Conservation (phyloP, 2,888 invertebrate genomes). For the Melanchra persicariae region DNA sequence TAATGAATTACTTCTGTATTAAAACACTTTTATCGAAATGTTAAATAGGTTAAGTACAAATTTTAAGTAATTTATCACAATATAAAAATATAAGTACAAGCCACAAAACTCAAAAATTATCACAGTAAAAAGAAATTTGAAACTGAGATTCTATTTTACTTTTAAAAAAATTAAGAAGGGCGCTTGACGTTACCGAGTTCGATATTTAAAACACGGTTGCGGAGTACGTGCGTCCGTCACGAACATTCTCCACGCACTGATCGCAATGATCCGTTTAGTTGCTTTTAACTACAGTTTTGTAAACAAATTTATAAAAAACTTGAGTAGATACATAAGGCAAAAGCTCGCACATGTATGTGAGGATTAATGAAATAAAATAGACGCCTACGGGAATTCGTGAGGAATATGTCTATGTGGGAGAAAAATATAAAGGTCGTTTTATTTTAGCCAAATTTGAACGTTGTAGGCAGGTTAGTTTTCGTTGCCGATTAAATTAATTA, state of each 20-base stretch:
- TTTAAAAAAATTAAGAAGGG: constrained; percentile 25
- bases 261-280: constrained; percentile 1
- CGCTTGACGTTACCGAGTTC: constrained; percentile 44
- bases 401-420: not conserved
- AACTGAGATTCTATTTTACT: constrained; percentile 34
- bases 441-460: not conserved
- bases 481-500: not conserved
- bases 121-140: constrained; percentile 10
- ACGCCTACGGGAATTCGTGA: constrained; percentile 24
- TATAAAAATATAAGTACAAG: constrained; percentile 26
- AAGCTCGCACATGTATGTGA: constrained; percentile 24
- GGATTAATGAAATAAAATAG: constrained; percentile 23
- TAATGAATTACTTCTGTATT: not conserved
- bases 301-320: constrained; percentile 45
- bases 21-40: not conserved
- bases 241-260: constrained; percentile 62
- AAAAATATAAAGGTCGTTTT: constrained; percentile 21
- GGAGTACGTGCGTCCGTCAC: constrained; percentile 54
- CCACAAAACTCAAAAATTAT: constrained; percentile 12
- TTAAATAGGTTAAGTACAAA: constrained; percentile 14
- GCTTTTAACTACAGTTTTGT: constrained; percentile 47
- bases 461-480: not conserved
- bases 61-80: constrained; percentile 21
- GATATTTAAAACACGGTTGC: constrained; percentile 48
- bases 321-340: not conserved